Conservation (phyloP, 2,888 invertebrate genomes). For the Ellobium chinense region DNA sequence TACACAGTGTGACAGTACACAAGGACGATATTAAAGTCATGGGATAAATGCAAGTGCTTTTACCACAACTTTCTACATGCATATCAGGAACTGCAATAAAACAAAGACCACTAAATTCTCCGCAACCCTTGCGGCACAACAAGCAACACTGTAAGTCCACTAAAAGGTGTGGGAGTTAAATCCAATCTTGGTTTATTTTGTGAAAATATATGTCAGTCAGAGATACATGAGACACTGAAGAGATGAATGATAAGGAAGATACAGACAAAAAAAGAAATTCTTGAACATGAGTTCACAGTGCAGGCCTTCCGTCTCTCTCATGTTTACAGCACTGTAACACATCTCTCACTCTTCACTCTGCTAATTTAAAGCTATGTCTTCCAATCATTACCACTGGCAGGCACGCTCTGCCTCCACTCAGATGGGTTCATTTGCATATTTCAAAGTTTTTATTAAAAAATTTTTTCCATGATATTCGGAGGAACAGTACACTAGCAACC, state of each 20-base stretch:
- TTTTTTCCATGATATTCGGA: no score
- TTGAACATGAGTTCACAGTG: not conserved
- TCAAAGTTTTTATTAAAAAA: no score
- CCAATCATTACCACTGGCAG: no score
- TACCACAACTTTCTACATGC: no score
- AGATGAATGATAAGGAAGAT: not conserved
- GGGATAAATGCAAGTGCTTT: no score
- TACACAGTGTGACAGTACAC: no score
- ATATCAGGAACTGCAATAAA: no score
- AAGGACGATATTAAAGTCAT: no score
- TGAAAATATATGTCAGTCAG: slow-evolving; percentile 10
- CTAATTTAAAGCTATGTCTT: not conserved
- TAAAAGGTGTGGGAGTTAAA: not conserved
- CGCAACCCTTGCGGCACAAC: not conserved
- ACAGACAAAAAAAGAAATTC: not conserved
- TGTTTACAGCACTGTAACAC: not conserved
- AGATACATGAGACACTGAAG: slow-evolving; percentile 4
- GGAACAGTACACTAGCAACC: no score
- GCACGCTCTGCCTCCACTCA: no score
- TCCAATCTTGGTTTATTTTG: not conserved
- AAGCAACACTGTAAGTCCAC: not conserved
- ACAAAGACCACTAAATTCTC: no score
- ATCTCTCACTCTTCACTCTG: not conserved
- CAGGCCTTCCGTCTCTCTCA: not conserved
- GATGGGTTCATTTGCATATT: no score